Conservation (phyloP, 2,888 invertebrate genomes). For the Arctia plantaginis region DNA sequence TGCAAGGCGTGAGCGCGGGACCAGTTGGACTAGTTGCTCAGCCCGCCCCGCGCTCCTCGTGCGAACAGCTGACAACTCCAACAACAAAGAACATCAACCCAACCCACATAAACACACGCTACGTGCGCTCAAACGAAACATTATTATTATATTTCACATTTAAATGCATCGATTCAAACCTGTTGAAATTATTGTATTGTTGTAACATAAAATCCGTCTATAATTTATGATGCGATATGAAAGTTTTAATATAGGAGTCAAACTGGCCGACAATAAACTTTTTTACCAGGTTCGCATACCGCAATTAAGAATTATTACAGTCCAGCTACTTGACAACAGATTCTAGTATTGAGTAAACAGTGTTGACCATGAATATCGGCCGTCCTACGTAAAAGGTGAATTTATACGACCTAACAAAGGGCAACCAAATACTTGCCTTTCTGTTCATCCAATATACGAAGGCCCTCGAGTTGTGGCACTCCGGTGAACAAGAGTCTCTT, state of each 20-base stretch:
- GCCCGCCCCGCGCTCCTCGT: conserved; percentile 47
- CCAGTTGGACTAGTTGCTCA: conserved; percentile 65
- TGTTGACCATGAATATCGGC: conserved; percentile 67
- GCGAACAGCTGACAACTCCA: conserved; percentile 79
- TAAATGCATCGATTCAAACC: conserved; percentile 40
- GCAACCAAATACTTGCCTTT: conserved; percentile 80
- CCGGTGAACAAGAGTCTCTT: conserved; percentile 68
- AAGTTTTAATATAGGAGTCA: conserved; percentile 9
- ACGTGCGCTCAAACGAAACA: conserved; percentile 46
- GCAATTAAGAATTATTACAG: conserved; percentile 34
- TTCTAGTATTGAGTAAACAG: conserved; percentile 62
- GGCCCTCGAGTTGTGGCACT: conserved; percentile 76
- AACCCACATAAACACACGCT: conserved; percentile 57
- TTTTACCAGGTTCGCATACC: conserved; percentile 8
- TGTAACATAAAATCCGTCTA: conserved; percentile 15
- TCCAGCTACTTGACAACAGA: conserved; percentile 40
- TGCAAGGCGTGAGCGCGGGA: conserved; percentile 57
- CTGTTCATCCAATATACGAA: conserved; percentile 83
- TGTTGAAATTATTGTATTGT: conserved; percentile 18
- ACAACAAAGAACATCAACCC: conserved; percentile 78
- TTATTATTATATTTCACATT: conserved; percentile 47
- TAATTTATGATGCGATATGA: conserved; percentile 13
- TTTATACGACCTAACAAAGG: conserved; percentile 68
- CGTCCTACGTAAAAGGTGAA: conserved; percentile 62
- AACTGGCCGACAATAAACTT: conserved; percentile 20